These are phyloP conservation scores for Trachelus tabidus DNA, from an alignment of 2,888 invertebrate genomes.

Conservation along the genomic window DNA sequence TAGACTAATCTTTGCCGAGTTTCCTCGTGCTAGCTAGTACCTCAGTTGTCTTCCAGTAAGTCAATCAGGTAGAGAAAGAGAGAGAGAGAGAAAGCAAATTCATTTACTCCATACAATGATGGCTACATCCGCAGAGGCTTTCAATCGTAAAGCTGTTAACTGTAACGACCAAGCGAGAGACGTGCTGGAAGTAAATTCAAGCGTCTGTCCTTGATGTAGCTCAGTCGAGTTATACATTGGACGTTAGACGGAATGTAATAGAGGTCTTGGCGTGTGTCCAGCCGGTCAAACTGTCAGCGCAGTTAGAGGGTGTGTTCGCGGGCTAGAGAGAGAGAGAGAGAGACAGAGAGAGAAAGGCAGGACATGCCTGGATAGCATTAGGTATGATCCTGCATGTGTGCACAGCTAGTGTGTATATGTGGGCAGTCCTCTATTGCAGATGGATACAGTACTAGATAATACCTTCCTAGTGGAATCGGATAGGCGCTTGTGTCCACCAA, in stretches of 20 bases:
- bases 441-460: conserved; percentile 17
- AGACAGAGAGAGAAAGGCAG: conserved; percentile 5
- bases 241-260: conserved; percentile 55
- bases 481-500: conserved; percentile 29
- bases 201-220: conserved; percentile 19
- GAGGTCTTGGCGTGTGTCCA: conserved; percentile 58
- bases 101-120: not conserved
- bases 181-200: not conserved
- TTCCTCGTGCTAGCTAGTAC: not conserved
- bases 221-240: conserved; percentile 26
- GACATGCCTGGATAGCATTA: conserved; percentile 12
- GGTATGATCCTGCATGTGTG: conserved; percentile 23
- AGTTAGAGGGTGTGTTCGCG: too few species aligned
- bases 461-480: conserved; percentile 24
- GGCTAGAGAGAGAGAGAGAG: not conserved
- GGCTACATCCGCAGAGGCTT: not conserved
- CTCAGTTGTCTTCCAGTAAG: not conserved
- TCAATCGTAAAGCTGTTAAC: not conserved
- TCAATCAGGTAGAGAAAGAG: not conserved
- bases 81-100: not conserved
- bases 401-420: not conserved
- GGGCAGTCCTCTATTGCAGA: not conserved
- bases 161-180: not conserved
- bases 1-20: not conserved
- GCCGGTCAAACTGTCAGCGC: conserved; percentile 14